phyloP scores from a whole-genome alignment of 2,797 vertebrate genomes.

The Taeniopygia guttata region DNA sequence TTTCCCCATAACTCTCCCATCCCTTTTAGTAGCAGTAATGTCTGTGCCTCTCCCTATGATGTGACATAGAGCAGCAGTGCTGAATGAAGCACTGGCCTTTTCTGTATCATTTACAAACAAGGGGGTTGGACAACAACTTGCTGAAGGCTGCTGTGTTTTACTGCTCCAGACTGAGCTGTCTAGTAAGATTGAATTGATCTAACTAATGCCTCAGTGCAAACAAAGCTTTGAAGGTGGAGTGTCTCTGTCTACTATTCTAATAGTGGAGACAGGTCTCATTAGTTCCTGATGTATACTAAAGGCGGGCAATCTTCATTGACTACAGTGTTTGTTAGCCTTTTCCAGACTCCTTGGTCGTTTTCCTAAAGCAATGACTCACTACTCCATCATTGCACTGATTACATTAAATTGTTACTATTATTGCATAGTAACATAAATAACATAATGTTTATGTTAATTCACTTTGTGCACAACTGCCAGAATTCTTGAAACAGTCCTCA shows the following conservation, averaged over 20 bases:
- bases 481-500: background rate
- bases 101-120: background rate
- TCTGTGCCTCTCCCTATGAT: no score
- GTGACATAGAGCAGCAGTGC: no score
- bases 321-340: background rate
- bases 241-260: background rate
- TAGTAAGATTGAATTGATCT: background rate
- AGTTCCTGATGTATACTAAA: background rate
- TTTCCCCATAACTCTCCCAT: background rate
- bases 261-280: background rate
- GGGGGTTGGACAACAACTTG: background rate
- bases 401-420: background rate
- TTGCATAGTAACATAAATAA: background rate
- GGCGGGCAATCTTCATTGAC: background rate
- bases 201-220: background rate
- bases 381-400: background rate
- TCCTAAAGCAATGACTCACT: conserved; percentile 24
- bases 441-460: background rate
- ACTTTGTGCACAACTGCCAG: background rate
- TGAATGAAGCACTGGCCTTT: background rate
- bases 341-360: conserved; percentile 23
- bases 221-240: background rate
- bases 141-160: background rate
- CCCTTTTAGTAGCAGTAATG: background rate
- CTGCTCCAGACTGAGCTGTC: background rate